These are phyloP conservation scores for Squalus acanthias DNA, from an alignment of 2,797 vertebrate genomes.

Conservation along the genomic window DNA sequence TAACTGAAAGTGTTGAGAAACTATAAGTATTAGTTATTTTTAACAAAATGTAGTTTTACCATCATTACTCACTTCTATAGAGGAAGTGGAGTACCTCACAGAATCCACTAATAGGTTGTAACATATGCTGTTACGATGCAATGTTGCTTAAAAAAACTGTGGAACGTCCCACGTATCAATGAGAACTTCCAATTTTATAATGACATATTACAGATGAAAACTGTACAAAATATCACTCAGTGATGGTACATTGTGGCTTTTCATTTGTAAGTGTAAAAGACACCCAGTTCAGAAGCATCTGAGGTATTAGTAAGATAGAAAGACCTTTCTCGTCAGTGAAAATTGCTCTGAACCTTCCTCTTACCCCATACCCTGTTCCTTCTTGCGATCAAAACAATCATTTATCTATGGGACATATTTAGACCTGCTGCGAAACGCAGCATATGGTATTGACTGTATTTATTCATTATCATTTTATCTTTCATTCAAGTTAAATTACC, in stretches of 20 bases:
- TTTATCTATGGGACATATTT: not conserved
- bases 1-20: not conserved
- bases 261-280: not conserved
- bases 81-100: not conserved
- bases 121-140: not conserved
- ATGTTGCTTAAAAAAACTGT: not conserved
- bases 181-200: not conserved
- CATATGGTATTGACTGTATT: not conserved
- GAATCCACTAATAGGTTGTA: not conserved
- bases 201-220: not conserved
- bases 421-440: not conserved
- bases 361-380: not conserved
- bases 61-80: not conserved
- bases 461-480: not conserved
- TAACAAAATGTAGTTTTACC: not conserved
- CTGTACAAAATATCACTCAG: not conserved
- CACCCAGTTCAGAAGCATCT: not conserved
- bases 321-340: not conserved
- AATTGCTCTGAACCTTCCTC: not conserved
- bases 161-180: not conserved
- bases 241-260: not conserved
- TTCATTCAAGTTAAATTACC: not conserved
- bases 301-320: not conserved
- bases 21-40: not conserved
- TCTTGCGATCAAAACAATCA: not conserved